These are phyloP conservation scores for Nothobranchius kuhntae DNA, from an alignment of 2,113 vertebrate genomes.

Conservation along the genomic window DNA sequence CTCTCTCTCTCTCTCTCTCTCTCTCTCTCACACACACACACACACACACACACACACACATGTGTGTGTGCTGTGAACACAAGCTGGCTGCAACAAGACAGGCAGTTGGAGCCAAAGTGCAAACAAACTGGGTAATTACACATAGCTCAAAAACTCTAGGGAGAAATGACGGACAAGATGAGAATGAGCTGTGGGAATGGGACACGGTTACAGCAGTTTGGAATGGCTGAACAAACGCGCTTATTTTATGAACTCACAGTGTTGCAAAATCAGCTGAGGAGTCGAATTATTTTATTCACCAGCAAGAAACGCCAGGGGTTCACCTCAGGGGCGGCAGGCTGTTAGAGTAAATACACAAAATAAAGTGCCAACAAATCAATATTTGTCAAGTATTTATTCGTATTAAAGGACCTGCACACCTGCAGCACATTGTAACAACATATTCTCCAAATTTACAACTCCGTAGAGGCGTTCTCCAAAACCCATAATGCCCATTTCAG, in stretches of 20 bases:
- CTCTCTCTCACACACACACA: background rate
- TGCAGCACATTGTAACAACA: slow-evolving; percentile 7
- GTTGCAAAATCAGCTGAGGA: slow-evolving; percentile 41
- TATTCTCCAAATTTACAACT: slow-evolving; percentile 15
- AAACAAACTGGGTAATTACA: slow-evolving; percentile 78
- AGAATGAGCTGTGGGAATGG: slow-evolving; percentile 70
- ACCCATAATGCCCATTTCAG: slow-evolving; percentile 17
- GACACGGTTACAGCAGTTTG: slow-evolving; percentile 34
- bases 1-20: background rate
- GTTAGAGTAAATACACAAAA: slow-evolving; percentile 40
- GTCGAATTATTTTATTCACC: slow-evolving; percentile 28
- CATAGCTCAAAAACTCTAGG: slow-evolving; percentile 66
- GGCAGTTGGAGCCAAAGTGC: slow-evolving; percentile 74
- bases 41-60: slow-evolving; percentile 4
- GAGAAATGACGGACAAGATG: slow-evolving; percentile 71
- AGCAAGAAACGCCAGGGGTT: slow-evolving; percentile 39
- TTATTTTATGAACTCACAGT: slow-evolving; percentile 50
- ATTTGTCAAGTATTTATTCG: slow-evolving; percentile 39
- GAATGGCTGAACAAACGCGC: slow-evolving; percentile 60
- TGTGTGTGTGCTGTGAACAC: slow-evolving; percentile 46
- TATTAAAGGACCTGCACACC: slow-evolving; percentile 22
- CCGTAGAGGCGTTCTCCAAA: slow-evolving; percentile 11
- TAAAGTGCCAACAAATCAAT: slow-evolving; percentile 47
- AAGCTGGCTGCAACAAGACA: slow-evolving; percentile 59
- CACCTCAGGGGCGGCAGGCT: slow-evolving; percentile 38